Conservation (phyloP, 1,140 invertebrate species). For the Brachionus rubens region DNA sequence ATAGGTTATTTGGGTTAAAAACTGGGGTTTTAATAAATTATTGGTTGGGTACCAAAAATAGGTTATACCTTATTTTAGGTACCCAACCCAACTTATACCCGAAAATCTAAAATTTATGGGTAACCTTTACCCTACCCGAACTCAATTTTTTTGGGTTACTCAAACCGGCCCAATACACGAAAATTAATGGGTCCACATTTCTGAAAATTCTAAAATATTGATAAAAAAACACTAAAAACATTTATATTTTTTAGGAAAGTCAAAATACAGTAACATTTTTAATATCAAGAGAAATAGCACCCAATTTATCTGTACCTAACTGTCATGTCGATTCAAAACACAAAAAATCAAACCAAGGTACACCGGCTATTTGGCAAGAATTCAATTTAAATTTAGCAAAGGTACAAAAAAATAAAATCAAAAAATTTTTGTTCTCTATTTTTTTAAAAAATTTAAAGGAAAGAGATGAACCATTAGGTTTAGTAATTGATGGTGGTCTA, state of each 20-base stretch:
- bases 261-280: not conserved
- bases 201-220: slow-evolving; percentile 24
- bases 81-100: too few species aligned
- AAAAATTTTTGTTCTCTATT: slow-evolving; percentile 27
- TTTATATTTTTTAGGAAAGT: slow-evolving; percentile 33
- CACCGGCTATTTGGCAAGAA: slow-evolving; percentile 51
- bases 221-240: not conserved
- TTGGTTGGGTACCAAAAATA: too few species aligned
- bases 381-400: slow-evolving; percentile 60
- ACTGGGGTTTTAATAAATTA: too few species aligned
- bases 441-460: slow-evolving; percentile 52
- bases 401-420: slow-evolving; percentile 50
- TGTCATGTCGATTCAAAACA: not conserved
- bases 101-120: too few species aligned
- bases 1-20: too few species aligned
- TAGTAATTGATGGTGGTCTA: slow-evolving; percentile 63
- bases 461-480: slow-evolving; percentile 60
- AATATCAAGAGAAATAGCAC: slow-evolving; percentile 35
- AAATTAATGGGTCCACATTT: too few species aligned
- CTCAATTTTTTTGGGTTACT: too few species aligned
- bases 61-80: too few species aligned
- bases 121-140: too few species aligned
- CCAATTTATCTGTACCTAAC: slow-evolving; percentile 18
- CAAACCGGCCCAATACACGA: too few species aligned
- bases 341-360: slow-evolving; percentile 46